Evolutionary conservation across 37 sponge, comb jelly and placozoan genomes (phyloP).

Genomic region (Diacarnus erythraeanus): DNA sequence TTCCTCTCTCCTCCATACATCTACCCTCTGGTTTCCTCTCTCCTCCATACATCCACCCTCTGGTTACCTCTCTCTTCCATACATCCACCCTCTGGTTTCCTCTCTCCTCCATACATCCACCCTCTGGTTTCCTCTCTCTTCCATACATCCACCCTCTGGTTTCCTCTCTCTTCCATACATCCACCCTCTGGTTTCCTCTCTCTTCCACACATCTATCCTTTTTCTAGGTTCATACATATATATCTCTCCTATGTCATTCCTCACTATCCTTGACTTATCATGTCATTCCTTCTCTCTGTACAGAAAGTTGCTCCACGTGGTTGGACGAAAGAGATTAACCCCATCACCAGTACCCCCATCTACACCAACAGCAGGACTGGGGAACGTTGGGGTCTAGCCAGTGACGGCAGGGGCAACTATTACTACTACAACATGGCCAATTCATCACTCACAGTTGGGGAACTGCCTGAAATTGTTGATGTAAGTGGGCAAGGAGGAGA

Average conservation of each 20-base stretch:
- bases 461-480: slow-evolving; percentile 45
- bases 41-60: too few relatives aligned
- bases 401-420: slow-evolving; percentile 40
- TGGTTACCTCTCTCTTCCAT: too few relatives aligned
- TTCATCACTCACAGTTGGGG: slow-evolving; percentile 27
- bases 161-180: not conserved
- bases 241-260: too few relatives aligned
- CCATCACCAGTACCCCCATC: slow-evolving; percentile 58
- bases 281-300: too few relatives aligned
- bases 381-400: slow-evolving; percentile 70
- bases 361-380: slow-evolving; percentile 58
- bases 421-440: slow-evolving; percentile 73
- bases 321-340: slow-evolving; percentile 68
- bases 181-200: not conserved
- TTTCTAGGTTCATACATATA: not conserved
- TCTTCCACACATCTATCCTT: not conserved
- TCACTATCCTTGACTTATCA: too few relatives aligned
- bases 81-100: too few relatives aligned
- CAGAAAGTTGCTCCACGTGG: slow-evolving; percentile 64
- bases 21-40: not conserved
- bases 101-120: too few relatives aligned
- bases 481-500: too few relatives aligned
- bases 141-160: too few relatives aligned
- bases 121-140: too few relatives aligned
- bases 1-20: not conserved